phyloP scores from a whole-genome alignment of 2,797 vertebrate species.

The Sitta carolinensis region DNA sequence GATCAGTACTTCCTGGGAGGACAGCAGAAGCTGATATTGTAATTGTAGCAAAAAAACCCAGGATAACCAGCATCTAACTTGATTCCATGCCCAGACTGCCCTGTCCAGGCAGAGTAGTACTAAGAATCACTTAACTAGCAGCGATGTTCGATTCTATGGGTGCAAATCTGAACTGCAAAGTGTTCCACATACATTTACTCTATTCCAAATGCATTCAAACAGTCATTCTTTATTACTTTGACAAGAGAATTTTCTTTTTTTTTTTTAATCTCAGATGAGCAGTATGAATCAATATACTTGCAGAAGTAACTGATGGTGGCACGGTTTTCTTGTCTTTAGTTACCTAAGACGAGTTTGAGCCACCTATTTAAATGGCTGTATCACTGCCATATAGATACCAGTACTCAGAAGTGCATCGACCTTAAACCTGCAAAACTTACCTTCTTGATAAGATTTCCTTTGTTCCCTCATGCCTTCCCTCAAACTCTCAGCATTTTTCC shows the following conservation, averaged over 20 bases:
- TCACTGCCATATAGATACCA: not conserved
- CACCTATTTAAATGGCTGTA: not conserved
- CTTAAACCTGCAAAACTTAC: constrained; percentile 60
- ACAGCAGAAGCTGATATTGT: not conserved
- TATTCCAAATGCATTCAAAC: not conserved
- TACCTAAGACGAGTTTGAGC: not conserved
- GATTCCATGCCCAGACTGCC: not conserved
- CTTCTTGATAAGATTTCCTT: constrained; percentile 66
- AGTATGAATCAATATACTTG: not conserved
- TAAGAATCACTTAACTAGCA: not conserved
- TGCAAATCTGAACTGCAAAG: not conserved
- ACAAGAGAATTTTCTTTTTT: not conserved
- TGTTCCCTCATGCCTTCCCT: constrained; percentile 71
- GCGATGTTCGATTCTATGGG: not conserved
- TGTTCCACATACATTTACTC: not conserved
- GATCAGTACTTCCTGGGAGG: not conserved
- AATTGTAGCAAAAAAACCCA: not conserved
- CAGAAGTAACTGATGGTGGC: not conserved
- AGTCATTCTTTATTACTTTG: not conserved
- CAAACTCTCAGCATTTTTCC: constrained; percentile 61
- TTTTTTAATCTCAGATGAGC: not conserved
- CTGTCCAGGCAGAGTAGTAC: not conserved
- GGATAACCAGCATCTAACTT: not conserved
- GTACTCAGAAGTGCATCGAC: not conserved
- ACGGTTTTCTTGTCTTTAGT: not conserved